A percentile compares a stretch with the other conserved stretches of the same genome.
These are phyloP conservation scores for Acanthurus tractus DNA, from an alignment of 2,797 vertebrate species.

Conservation along the genomic window DNA sequence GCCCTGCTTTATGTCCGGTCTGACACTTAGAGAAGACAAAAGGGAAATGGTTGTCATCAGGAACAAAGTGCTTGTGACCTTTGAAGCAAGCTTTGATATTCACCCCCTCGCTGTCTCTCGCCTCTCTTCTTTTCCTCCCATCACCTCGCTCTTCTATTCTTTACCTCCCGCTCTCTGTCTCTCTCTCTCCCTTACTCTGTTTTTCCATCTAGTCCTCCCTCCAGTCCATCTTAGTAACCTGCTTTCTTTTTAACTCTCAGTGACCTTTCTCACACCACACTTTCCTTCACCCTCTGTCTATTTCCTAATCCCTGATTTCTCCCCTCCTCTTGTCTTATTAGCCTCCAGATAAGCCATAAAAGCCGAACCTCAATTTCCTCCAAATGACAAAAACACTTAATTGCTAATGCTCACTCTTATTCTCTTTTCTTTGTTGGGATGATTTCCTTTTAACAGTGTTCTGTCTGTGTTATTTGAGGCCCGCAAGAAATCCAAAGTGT, in stretches of 20 bases:
- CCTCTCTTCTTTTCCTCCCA: slow-evolving; percentile 41
- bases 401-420: slow-evolving; percentile 26
- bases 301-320: slow-evolving; percentile 22
- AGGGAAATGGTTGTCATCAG: slow-evolving; percentile 77
- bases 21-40: slow-evolving; percentile 75
- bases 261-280: slow-evolving; percentile 64
- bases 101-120: slow-evolving; percentile 32
- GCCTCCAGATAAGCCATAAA: slow-evolving; percentile 40
- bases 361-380: slow-evolving; percentile 56
- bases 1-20: slow-evolving; percentile 63
- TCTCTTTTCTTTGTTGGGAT: neutral
- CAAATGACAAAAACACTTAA: slow-evolving; percentile 41
- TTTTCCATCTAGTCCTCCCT: slow-evolving; percentile 50
- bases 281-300: slow-evolving; percentile 18
- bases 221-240: slow-evolving; percentile 43
- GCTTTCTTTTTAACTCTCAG: slow-evolving; percentile 39
- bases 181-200: slow-evolving; percentile 35
- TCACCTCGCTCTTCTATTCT: slow-evolving; percentile 12
- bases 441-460: slow-evolving; percentile 25
- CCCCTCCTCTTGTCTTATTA: slow-evolving; percentile 52
- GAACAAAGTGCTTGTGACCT: slow-evolving; percentile 83
- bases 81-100: slow-evolving; percentile 82
- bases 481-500: slow-evolving; percentile 18
- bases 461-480: slow-evolving; percentile 14
- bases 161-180: neutral